Conservation (phyloP, 2,113 vertebrate genomes). For the Salvelinus namaycush region DNA sequence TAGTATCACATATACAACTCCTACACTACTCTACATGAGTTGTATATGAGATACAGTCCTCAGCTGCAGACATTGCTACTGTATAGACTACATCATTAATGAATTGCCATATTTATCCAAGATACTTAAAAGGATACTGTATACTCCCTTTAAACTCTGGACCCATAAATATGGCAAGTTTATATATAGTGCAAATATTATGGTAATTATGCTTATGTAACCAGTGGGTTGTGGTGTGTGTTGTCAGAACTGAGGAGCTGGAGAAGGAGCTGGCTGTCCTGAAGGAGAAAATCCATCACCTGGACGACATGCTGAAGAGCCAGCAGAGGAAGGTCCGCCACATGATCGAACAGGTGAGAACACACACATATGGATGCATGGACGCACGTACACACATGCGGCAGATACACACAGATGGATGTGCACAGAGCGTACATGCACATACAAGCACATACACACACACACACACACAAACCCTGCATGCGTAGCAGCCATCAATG, state of each 20-base stretch:
- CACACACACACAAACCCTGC: background rate
- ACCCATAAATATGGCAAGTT: too few species aligned
- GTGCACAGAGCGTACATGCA: background rate
- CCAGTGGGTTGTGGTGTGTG: slow-evolving; percentile 3
- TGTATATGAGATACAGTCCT: too few species aligned
- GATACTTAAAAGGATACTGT: too few species aligned
- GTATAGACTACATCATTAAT: too few species aligned
- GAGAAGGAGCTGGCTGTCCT: slow-evolving; percentile 79
- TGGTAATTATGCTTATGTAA: too few species aligned
- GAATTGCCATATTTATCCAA: too few species aligned
- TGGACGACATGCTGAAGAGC: slow-evolving; percentile 92
- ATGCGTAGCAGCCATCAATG: slow-evolving; percentile 20
- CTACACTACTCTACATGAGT: too few species aligned
- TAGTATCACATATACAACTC: background rate
- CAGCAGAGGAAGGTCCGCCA: slow-evolving; percentile 93
- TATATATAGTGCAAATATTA: too few species aligned
- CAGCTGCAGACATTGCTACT: too few species aligned
- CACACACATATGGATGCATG: background rate
- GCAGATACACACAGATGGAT: background rate
- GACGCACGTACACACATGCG: background rate
- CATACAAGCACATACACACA: background rate
- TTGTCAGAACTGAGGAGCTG: slow-evolving; percentile 75
- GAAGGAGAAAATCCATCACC: slow-evolving; percentile 87
- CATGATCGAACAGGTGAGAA: slow-evolving; percentile 91
- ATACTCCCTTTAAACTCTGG: too few species aligned